Percentiles rank a stretch among this genome's conserved stretches.
These are phyloP conservation scores for Oscheius sp. DNA, from an alignment of 2,888 invertebrate genomes.

Conservation along the genomic window DNA sequence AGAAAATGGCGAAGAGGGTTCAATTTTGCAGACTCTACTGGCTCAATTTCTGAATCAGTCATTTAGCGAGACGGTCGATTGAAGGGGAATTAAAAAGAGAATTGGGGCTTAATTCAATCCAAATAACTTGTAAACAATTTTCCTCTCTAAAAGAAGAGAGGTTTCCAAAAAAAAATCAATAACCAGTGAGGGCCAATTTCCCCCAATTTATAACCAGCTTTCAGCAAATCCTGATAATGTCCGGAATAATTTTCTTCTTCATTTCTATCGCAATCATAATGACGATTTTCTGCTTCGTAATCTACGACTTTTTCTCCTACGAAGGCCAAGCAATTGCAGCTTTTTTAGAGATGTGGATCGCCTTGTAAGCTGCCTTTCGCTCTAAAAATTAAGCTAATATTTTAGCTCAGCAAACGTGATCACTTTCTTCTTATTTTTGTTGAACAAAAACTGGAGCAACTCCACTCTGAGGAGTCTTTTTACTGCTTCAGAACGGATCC, in stretches of 20 bases:
- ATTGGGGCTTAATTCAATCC: too few relatives aligned
- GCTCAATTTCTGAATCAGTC: too few relatives aligned
- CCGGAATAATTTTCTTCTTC: not conserved
- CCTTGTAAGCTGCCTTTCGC: not conserved
- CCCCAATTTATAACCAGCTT: not conserved
- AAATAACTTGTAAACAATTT: too few relatives aligned
- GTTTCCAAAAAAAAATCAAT: not conserved
- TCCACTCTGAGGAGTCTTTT: not conserved
- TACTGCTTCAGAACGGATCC: not conserved
- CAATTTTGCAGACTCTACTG: too few relatives aligned
- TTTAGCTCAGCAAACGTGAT: slow-evolving; percentile 10
- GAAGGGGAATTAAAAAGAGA: too few relatives aligned
- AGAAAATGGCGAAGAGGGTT: too few relatives aligned
- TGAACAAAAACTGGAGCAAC: slow-evolving; percentile 3
- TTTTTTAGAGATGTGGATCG: slow-evolving; percentile 1
- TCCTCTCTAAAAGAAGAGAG: too few relatives aligned
- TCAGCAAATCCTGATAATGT: slow-evolving; percentile 1
- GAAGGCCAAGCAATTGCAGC: slow-evolving; percentile 1
- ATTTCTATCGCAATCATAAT: not conserved
- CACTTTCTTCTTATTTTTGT: not conserved
- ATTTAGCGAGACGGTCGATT: too few relatives aligned
- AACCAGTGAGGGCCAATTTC: not conserved
- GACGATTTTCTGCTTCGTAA: not conserved
- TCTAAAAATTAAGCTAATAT: not conserved
- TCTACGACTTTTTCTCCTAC: not conserved